A percentile compares a stretch with the other conserved stretches of the same genome.
Evolutionary conservation across 2,113 vertebrate species (phyloP).

Genomic region (Corynorhinus townsendii): DNA sequence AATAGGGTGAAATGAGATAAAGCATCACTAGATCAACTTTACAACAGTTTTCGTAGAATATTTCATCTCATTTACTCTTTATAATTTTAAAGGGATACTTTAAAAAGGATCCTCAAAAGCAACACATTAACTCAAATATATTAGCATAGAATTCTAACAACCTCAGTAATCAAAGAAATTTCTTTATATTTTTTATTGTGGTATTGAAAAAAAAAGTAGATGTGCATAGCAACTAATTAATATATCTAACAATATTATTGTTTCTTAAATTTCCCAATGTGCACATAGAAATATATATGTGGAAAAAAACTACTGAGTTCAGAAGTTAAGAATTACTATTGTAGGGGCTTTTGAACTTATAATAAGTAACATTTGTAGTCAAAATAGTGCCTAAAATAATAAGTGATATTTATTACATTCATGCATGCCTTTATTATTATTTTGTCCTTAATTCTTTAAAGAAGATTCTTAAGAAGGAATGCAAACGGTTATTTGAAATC

Average conservation of each 20-base stretch:
- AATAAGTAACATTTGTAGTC: not conserved
- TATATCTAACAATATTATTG: not conserved
- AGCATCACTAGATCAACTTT: not conserved
- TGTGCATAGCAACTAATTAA: not conserved
- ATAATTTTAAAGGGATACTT: not conserved
- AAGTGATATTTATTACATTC: not conserved
- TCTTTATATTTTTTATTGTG: not conserved
- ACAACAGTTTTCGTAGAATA: not conserved
- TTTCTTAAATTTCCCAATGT: not conserved
- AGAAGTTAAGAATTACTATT: not conserved
- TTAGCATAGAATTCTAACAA: not conserved
- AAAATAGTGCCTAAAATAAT: conserved; percentile 2
- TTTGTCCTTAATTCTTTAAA: conserved; percentile 29
- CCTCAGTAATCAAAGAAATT: not conserved
- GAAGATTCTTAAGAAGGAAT: not conserved
- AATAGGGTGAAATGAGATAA: not conserved
- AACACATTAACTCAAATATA: not conserved
- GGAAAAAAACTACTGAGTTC: not conserved
- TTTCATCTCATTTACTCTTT: not conserved
- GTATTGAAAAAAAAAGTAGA: not conserved
- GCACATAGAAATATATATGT: not conserved
- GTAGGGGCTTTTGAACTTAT: not conserved
- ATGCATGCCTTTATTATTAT: not conserved
- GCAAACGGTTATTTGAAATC: conserved; percentile 38
- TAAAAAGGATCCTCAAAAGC: not conserved